These are phyloP conservation scores for Solea senegalensis DNA, from an alignment of 2,113 vertebrate genomes.

Conservation along the genomic window DNA sequence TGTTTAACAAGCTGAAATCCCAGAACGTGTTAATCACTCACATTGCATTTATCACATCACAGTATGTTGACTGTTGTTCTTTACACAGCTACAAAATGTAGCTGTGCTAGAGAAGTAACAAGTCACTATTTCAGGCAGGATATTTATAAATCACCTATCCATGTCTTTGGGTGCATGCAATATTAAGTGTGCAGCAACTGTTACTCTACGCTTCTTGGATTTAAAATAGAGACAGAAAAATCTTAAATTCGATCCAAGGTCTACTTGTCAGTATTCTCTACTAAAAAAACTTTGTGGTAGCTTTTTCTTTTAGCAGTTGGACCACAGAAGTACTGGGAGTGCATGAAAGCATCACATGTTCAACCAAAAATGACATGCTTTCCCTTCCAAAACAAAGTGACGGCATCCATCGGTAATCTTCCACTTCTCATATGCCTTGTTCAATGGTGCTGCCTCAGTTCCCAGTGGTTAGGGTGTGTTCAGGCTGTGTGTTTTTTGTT, in stretches of 20 bases:
- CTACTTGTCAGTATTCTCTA: neutral
- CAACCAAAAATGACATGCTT: conserved; percentile 17
- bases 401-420: conserved; percentile 45
- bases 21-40: too few species aligned
- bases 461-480: conserved; percentile 60
- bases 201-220: neutral
- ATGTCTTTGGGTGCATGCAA: neutral
- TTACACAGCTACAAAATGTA: too few species aligned
- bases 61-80: neutral
- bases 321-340: conserved; percentile 1
- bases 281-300: neutral
- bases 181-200: neutral
- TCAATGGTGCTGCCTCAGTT: conserved; percentile 44
- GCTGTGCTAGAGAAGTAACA: too few species aligned
- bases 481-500: neutral
- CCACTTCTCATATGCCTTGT: conserved; percentile 28
- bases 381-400: conserved; percentile 50
- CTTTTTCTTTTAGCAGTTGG: neutral
- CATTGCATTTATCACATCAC: neutral
- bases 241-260: neutral
- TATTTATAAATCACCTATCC: neutral
- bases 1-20: too few species aligned
- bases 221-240: neutral
- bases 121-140: neutral
- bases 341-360: conserved; percentile 36